Conservation (phyloP, 2,113 vertebrate genomes). For the Tupaia chinensis region DNA sequence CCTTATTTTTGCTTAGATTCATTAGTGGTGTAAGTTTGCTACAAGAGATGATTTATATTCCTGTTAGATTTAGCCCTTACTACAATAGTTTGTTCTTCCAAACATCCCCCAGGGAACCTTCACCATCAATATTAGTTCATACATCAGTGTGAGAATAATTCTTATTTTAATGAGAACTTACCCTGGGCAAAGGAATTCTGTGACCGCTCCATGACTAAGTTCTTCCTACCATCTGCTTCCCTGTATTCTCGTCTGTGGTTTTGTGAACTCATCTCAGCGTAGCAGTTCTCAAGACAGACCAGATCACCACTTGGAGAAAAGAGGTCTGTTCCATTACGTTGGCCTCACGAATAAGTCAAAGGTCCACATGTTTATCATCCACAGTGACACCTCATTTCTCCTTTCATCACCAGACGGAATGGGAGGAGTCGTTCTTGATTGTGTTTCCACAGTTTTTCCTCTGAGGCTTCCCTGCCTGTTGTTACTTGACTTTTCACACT, state of each 20-base stretch:
- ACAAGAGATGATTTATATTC: background rate
- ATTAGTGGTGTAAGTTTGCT: background rate
- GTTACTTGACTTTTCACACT: slow-evolving; percentile 46
- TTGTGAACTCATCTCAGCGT: slow-evolving; percentile 20
- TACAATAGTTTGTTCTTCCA: background rate
- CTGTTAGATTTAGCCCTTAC: background rate
- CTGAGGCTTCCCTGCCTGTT: background rate
- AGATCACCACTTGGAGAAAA: background rate
- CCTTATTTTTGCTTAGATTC: background rate
- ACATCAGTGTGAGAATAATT: background rate
- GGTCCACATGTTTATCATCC: slow-evolving; percentile 60
- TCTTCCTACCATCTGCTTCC: background rate
- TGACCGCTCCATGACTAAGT: background rate
- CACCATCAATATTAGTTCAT: background rate
- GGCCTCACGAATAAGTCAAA: slow-evolving; percentile 41
- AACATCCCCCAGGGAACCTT: background rate
- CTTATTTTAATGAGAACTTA: background rate
- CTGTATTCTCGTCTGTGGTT: background rate
- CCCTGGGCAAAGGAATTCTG: background rate
- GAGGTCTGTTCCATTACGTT: slow-evolving; percentile 42
- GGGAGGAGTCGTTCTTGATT: slow-evolving; percentile 47
- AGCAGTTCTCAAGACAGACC: background rate
- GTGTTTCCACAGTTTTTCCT: slow-evolving; percentile 58
- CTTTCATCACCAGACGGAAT: slow-evolving; percentile 68
- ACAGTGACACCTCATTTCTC: slow-evolving; percentile 27